A percentile compares a stretch with the other conserved stretches of the same genome.
Conservation (phyloP, 2,113 vertebrate species). For the Peromyscus maniculatus region DNA sequence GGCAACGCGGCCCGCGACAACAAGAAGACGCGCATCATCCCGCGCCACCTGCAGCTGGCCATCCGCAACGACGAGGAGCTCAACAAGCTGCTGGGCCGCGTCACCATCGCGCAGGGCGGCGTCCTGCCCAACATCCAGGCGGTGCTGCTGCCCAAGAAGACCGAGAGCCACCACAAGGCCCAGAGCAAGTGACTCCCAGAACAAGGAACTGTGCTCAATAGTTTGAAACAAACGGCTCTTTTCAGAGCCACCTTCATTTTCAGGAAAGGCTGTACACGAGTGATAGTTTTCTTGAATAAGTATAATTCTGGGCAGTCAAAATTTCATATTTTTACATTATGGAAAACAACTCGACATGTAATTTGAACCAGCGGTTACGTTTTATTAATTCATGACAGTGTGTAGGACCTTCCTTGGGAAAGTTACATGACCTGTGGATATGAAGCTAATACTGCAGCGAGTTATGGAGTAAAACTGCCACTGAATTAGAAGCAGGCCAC, state of each 20-base stretch:
- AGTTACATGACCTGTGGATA: neutral
- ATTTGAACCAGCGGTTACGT: neutral
- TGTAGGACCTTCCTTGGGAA: neutral
- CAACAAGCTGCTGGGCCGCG: neutral
- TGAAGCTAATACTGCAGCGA: no score
- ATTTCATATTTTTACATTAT: no score
- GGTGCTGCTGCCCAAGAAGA: neutral
- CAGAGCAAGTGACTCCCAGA: neutral
- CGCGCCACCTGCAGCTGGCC: conserved; percentile 1
- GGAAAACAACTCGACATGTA: no score
- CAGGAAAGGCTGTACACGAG: neutral
- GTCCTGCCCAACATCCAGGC: conserved; percentile 57
- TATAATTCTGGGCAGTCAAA: neutral
- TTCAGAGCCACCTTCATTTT: conserved; percentile 49
- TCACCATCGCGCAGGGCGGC: neutral
- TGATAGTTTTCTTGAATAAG: neutral
- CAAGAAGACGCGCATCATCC: neutral
- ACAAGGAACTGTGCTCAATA: no score
- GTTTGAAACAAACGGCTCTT: conserved; percentile 47
- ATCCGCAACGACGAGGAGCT: conserved; percentile 57
- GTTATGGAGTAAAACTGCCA: neutral
- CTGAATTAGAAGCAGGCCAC: neutral
- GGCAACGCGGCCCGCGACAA: neutral
- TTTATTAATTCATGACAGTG: no score
- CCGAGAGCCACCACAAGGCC: neutral